Base-by-base conservation (phyloP, 2,888 invertebrate species). In the Scotopteryx bipunctaria region DNA sequence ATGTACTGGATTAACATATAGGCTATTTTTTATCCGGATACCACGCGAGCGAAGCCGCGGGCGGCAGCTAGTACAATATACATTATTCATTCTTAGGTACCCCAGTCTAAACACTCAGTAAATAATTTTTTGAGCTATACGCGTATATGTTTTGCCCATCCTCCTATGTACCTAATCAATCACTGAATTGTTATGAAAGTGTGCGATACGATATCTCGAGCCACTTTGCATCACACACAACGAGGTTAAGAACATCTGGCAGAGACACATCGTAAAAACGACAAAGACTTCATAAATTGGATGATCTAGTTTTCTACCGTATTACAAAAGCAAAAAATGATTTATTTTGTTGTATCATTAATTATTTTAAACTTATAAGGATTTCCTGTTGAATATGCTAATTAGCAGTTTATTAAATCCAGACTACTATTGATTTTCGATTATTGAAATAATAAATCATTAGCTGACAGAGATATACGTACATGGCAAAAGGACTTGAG, bases 101-200 rank as follows among this genome's bases (percentile, higher is more conserved):
- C 19, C 6, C 5, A 19, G 2, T 4, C 6, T 5, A 19, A 1
- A 19, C 5, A 19, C 19, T 5, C n/a, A 19, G 2, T 25, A 25
- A 2, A 8, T 4, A 2, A 9, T n/a, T 4, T 25, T 25, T 25
- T 25, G 1, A 8, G 1, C n/a, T 9, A n/a, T n/a, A 3, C 2
- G 4, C 1, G 9, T 6, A 31, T 8, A 6, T 14, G 11, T 21
- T 32, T 27, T 23, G 32, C 42, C 31, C 9, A 42, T 21, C 15
- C 23, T 42, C 32, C 32, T 88, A 86, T 82, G n/a, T n/a, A 83
- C 83, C 78, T 83, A 87, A 90, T 90, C 88, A 89, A 89, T 90
- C 89, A 90, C 76, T 61, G 72, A 82, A 83, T 89, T 82, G 86
- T 89, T 90, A 87, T 87, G 89, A 89, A 89, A 89, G 86, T 83